A percentile compares a stretch with the other conserved stretches of the same genome.
These are phyloP conservation scores for Drosophila siamana DNA, from an alignment of 2,888 invertebrate species.

Conservation along the genomic window DNA sequence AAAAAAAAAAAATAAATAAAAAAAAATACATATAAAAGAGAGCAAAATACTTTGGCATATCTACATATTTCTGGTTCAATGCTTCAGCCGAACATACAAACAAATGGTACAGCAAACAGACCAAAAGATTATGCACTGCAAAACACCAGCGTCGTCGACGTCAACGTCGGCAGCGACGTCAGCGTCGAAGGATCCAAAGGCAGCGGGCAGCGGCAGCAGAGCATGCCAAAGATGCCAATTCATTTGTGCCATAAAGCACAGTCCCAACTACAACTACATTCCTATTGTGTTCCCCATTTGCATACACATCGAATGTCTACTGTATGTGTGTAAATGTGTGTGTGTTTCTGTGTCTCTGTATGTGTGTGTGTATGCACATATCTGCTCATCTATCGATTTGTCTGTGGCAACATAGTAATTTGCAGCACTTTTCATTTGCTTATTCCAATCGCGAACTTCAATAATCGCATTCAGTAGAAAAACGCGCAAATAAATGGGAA, in stretches of 20 bases:
- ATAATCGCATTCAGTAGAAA: slow-evolving; percentile 4
- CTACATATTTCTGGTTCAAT: slow-evolving; percentile 79
- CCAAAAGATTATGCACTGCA: slow-evolving; percentile 39
- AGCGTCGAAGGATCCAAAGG: slow-evolving; percentile 30
- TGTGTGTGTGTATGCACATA: background rate
- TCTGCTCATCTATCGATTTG: slow-evolving; percentile 60
- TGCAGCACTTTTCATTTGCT: slow-evolving; percentile 48
- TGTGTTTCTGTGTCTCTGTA: background rate
- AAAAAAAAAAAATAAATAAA: slow-evolving; percentile 36
- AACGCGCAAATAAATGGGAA: background rate
- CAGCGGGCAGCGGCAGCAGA: slow-evolving; percentile 36
- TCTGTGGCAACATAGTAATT: slow-evolving; percentile 52
- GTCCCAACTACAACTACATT: slow-evolving; percentile 32
- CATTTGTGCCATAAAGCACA: slow-evolving; percentile 72
- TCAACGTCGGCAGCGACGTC: background rate
- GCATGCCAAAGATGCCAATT: slow-evolving; percentile 73
- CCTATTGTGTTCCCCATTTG: slow-evolving; percentile 11
- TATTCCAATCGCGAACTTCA: slow-evolving; percentile 19
- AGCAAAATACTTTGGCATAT: slow-evolving; percentile 62
- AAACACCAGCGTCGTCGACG: slow-evolving; percentile 9
- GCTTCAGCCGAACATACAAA: slow-evolving; percentile 52
- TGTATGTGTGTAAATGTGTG: background rate
- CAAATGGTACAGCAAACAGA: slow-evolving; percentile 26
- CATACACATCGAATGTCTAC: slow-evolving; percentile 12
- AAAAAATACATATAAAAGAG: slow-evolving; percentile 2